Percentiles rank a stretch among this genome's conserved stretches.
Conservation (phyloP, 2,888 invertebrate genomes). For the Euzetes globulus region DNA sequence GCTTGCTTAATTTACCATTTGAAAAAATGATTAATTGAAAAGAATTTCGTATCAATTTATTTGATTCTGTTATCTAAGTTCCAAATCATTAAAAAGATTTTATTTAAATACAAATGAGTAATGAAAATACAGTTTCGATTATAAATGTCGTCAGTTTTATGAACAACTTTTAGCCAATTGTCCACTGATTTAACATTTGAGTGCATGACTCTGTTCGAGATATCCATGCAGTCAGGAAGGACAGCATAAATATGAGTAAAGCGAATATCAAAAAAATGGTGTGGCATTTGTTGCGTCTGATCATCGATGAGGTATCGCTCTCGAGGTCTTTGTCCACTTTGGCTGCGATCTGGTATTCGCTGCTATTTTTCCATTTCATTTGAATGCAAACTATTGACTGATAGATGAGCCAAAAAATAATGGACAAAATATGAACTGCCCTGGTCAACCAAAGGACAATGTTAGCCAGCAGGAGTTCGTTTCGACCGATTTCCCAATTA, state of each 20-base stretch:
- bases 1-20: too few species aligned
- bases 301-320: constrained; percentile 9
- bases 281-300: neutral
- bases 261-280: neutral
- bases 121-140: too few species aligned
- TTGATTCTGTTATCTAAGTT: too few species aligned
- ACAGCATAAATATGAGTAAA: neutral
- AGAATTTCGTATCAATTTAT: too few species aligned
- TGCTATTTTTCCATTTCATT: neutral
- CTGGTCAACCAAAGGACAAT: constrained; percentile 13
- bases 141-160: too few species aligned
- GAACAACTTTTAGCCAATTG: neutral
- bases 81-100: too few species aligned
- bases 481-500: constrained; percentile 2
- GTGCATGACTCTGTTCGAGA: neutral
- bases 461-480: neutral
- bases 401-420: constrained; percentile 26
- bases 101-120: too few species aligned
- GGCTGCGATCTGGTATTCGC: neutral
- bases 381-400: neutral
- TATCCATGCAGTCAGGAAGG: neutral
- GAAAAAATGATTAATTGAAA: too few species aligned
- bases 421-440: neutral
- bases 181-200: constrained; percentile 17
- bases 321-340: neutral